Percentiles rank a stretch among this genome's conserved stretches.
Conservation (phyloP, 1,140 invertebrate species). For the Drosophila rhopaloa region DNA sequence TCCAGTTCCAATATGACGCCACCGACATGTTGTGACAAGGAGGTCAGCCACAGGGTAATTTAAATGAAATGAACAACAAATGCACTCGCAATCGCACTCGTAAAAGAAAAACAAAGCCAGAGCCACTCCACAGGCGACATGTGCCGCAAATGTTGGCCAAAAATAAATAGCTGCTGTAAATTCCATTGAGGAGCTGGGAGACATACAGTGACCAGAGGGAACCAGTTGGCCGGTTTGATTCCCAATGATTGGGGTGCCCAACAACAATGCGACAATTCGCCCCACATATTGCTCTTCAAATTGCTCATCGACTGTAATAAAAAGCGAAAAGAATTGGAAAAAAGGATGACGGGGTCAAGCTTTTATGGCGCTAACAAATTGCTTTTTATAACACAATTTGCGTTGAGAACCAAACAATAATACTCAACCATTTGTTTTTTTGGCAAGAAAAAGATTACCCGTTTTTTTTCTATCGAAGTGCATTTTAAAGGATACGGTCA, state of each 20-base stretch:
- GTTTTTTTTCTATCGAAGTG: background rate
- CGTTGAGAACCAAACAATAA: conserved; percentile 47
- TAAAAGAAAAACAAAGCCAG: conserved; percentile 53
- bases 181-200: conserved; percentile 44
- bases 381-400: conserved; percentile 79
- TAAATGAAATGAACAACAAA: conserved; percentile 83
- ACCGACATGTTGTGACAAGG: conserved; percentile 70
- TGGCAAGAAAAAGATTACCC: conserved; percentile 1
- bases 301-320: conserved; percentile 76
- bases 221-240: conserved; percentile 34
- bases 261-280: conserved; percentile 4
- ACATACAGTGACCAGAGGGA: conserved; percentile 3
- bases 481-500: background rate
- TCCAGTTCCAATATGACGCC: conserved; percentile 74
- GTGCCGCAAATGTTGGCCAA: conserved; percentile 69
- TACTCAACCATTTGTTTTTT: conserved; percentile 55
- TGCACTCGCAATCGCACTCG: conserved; percentile 49
- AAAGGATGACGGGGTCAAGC: conserved; percentile 41
- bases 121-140: conserved; percentile 59
- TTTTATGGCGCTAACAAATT: conserved; percentile 82
- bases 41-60: conserved; percentile 81
- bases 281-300: conserved; percentile 75
- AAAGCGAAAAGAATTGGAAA: conserved; percentile 29
- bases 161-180: conserved; percentile 78
- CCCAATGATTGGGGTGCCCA: conserved; percentile 40